Base-by-base conservation (phyloP, 2,113 vertebrate genomes). In the Dipodomys spectabilis region DNA sequence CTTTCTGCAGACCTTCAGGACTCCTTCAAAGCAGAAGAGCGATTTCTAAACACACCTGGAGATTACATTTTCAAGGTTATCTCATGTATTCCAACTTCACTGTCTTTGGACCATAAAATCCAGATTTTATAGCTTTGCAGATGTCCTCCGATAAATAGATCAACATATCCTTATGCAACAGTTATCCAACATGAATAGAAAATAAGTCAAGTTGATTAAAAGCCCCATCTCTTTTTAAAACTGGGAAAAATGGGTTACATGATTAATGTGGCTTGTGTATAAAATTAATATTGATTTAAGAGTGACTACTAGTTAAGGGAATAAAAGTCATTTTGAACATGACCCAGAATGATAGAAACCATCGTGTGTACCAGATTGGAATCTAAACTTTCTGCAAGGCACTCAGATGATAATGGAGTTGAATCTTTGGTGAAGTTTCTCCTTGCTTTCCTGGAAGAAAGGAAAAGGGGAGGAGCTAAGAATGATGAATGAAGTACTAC, bases 391-490 rank as follows among this genome's bases (percentile, higher is more conserved):
- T 98, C 98, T 98, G 98, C 98, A 98, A 98, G 97, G 97, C 97
- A 98, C 97, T 98, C 98, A 97, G 97, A 97, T 98, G 98, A 98
- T 97, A 98, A 98, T 98, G 98, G 97, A 98, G 97, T 97, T 97
- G 97, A 97, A 96, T 98, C 98, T 98, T 97, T 98, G 97, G 97
- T 98, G 98, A 97, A 97, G 97, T 97, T 98, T 98, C 97, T 98
- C 98, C 98, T 98, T 97, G 98, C 98, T 98, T 97, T 97, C 98
- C 98, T 98, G 97, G 98, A 98, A 98, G 96, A 98, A 98, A 98
- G 98, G 98, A 98, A 98, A 98, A 97, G 97, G 98, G 98, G 92
- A 98, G 94, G 69, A 95, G 95, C 98, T 98, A 98, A 98, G 98
- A 96, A 98, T n/a, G 78, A 97, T 96, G 95, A 98, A 96, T 92